Conservation (phyloP, 2,113 vertebrate genomes). For the Burhinus bistriatus region DNA sequence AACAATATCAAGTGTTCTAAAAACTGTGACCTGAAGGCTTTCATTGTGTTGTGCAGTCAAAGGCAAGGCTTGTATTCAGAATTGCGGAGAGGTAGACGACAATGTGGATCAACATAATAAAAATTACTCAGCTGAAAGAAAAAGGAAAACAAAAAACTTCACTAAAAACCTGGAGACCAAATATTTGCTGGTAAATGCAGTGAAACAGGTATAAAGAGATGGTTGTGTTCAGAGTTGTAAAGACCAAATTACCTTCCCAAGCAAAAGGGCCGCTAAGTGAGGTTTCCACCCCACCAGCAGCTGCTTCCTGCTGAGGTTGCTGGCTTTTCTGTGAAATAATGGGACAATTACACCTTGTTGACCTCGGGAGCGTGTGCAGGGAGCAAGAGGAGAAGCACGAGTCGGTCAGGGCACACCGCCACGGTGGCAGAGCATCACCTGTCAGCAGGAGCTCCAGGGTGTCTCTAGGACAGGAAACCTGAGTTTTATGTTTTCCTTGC, state of each 20-base stretch:
- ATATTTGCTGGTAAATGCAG: slow-evolving; percentile 9
- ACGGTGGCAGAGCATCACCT: not conserved
- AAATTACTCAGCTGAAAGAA: slow-evolving; percentile 5
- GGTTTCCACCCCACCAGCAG: not conserved
- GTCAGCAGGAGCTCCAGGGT: not conserved
- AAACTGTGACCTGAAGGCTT: slow-evolving; percentile 48
- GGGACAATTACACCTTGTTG: not conserved
- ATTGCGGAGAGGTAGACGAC: not conserved
- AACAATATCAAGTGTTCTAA: slow-evolving; percentile 28
- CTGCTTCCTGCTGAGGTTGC: not conserved
- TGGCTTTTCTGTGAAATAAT: slow-evolving; percentile 26
- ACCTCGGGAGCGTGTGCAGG: not conserved
- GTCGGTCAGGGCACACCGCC: not conserved
- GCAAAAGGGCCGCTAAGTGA: not conserved
- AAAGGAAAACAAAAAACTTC: not conserved
- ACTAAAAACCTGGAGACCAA: not conserved
- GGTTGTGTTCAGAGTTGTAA: not conserved
- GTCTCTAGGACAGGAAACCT: not conserved
- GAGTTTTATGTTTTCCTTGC: not conserved
- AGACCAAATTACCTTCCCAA: not conserved
- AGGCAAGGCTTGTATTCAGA: slow-evolving; percentile 25
- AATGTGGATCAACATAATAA: not conserved
- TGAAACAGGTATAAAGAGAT: not conserved
- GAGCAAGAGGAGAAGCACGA: not conserved
- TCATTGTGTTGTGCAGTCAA: slow-evolving; percentile 13